Evolutionary conservation across 2,888 invertebrate species (phyloP), one percentile per base, ranked within the genome.

Genomic region (Caenorhabditis wallacei): DNA sequence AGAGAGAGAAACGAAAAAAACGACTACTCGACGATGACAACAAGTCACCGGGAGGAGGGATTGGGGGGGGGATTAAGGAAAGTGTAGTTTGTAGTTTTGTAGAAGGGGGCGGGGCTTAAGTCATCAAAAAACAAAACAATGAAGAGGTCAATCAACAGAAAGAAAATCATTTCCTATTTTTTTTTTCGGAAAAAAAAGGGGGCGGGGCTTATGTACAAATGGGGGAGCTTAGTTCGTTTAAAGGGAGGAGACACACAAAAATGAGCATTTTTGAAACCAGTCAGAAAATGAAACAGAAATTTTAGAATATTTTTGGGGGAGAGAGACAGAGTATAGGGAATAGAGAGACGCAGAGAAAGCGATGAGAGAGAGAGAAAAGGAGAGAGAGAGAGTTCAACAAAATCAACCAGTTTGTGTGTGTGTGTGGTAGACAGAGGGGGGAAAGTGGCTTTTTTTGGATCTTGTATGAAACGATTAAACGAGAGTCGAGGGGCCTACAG

Each of bases 221-320:
- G 10, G 54, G 46, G 74, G 54, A 35, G 16, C 7, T 48, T 43
- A 43, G 68, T 53, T 75, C 59, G 75, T 75, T 64, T 46, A 48
- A 16, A 43, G 24, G 43, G 46, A 48, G 24, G n/a, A 24, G 43
- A 61, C 40, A 26, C 11, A 35, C 13, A 26, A 40, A 76, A 76
- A 76, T 76, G 76, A 76, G 76, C 76, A 76, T 68, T 61, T 30
- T 68, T 69, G 76, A 76, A 76, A 76, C 76, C 76, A 76, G 76
- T 76, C 57, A 51, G 18, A 20, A 51, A 20, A 66, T 54, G 46
- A 66, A 20, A 59, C 5, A 40, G 24, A 26, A n/a, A 54, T 8
- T 11, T 24, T 54, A 4, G 24, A 30, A 30, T 30, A 30, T 3
- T 3, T 5, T 30, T 5, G 30, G 30, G 8, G 3, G 13, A 24